A percentile compares a stretch with the other conserved stretches of the same genome.
Conservation (phyloP, 23 tunicate genomes). For the Aplidium turbinatum region DNA sequence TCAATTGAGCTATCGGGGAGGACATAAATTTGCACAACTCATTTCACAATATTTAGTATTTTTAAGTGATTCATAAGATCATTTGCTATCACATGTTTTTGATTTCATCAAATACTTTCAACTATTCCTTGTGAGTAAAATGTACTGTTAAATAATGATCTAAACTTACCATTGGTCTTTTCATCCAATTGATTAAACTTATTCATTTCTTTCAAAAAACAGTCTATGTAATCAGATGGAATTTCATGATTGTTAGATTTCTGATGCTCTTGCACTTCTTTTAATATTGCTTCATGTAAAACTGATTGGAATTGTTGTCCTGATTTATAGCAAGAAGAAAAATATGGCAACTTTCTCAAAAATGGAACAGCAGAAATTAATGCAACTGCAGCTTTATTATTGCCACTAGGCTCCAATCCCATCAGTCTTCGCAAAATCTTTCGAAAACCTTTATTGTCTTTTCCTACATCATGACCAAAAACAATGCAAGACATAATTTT, state of each 20-base stretch:
- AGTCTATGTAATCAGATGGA: neutral
- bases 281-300: neutral
- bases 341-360: neutral
- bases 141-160: too few relatives aligned
- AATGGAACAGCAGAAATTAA: constrained; percentile 4
- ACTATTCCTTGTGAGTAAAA: too few relatives aligned
- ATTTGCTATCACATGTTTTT: too few relatives aligned
- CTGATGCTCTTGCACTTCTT: neutral
- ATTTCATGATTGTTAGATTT: neutral
- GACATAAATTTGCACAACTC: too few relatives aligned
- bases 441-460: constrained; percentile 15
- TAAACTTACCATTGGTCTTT: too few relatives aligned
- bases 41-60: too few relatives aligned
- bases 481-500: constrained; percentile 35
- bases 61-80: too few relatives aligned
- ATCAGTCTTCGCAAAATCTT: constrained; percentile 19
- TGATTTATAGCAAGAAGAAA: neutral
- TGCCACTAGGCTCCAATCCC: constrained; percentile 9
- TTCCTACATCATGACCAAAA: constrained; percentile 12
- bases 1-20: too few relatives aligned
- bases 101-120: too few relatives aligned
- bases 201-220: neutral
- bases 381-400: constrained; percentile 1
- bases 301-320: neutral
- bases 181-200: too few relatives aligned